phyloP scores from a whole-genome alignment of 2,888 invertebrate species.

The Halictus ligatus region DNA sequence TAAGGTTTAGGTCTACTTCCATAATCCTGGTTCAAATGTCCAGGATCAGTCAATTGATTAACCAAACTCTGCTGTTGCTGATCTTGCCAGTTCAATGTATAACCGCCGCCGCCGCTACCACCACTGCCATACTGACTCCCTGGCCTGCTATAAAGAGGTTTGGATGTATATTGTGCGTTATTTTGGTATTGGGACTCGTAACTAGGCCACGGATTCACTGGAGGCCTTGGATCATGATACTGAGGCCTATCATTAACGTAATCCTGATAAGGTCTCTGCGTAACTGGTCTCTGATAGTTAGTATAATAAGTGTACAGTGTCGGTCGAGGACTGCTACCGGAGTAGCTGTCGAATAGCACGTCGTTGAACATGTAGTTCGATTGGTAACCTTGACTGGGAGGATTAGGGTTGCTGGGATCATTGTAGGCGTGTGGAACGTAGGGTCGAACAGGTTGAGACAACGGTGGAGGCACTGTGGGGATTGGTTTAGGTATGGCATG shows the following conservation, averaged over 20 bases:
- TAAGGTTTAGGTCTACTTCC: conserved; percentile 17
- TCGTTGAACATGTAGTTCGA: conserved; percentile 57
- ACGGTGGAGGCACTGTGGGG: conserved; percentile 48
- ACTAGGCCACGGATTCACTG: conserved; percentile 11
- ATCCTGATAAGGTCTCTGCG: conserved; percentile 34
- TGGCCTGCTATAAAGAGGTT: conserved; percentile 10
- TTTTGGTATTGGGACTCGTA: not conserved
- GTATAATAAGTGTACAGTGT: conserved; percentile 72
- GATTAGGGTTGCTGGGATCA: conserved; percentile 79
- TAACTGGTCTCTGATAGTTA: conserved; percentile 51
- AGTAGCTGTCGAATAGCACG: conserved; percentile 67
- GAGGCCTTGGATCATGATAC: conserved; percentile 9
- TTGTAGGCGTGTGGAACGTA: conserved; percentile 63
- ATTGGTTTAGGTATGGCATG: conserved; percentile 55
- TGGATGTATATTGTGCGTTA: conserved; percentile 7
- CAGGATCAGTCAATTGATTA: not conserved
- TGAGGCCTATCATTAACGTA: conserved; percentile 11
- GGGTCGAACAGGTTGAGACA: not conserved
- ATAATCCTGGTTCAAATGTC: conserved; percentile 33
- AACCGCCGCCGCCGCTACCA: not conserved
- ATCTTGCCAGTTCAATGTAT: conserved; percentile 24
- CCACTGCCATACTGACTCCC: conserved; percentile 17
- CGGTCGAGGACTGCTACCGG: conserved; percentile 64
- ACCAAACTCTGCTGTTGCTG: conserved; percentile 29
- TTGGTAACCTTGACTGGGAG: conserved; percentile 72